These are phyloP conservation scores for Pelecanus crispus DNA, from an alignment of 2,113 vertebrate species.

Conservation along the genomic window DNA sequence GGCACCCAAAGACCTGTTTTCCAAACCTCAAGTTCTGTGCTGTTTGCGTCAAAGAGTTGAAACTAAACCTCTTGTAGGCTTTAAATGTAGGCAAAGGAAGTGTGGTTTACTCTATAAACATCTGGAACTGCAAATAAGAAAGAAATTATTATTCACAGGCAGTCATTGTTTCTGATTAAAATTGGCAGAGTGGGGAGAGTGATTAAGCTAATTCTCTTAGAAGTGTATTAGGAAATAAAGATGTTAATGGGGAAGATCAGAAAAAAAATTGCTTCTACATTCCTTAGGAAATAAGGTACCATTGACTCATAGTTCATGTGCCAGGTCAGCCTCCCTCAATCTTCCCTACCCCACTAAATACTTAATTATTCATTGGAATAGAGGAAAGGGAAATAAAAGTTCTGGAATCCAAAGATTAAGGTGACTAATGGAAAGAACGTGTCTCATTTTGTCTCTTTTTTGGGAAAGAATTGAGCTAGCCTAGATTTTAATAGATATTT, in stretches of 20 bases:
- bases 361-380: conserved; percentile 20
- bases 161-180: conserved; percentile 7
- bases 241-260: conserved; percentile 39
- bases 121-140: neutral
- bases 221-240: conserved; percentile 55
- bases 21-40: neutral
- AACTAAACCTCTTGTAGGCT: neutral
- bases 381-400: conserved; percentile 14
- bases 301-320: neutral
- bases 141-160: conserved; percentile 4
- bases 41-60: neutral
- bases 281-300: conserved; percentile 16
- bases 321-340: neutral
- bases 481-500: neutral
- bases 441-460: neutral
- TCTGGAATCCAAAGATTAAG: conserved; percentile 29
- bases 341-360: neutral
- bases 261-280: neutral
- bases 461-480: neutral
- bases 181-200: neutral
- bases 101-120: neutral
- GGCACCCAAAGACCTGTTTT: neutral
- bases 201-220: conserved; percentile 46
- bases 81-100: neutral
- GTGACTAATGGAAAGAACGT: neutral